phyloP scores from a whole-genome alignment of 2,797 vertebrate species.

The Propithecus deckenii region DNA sequence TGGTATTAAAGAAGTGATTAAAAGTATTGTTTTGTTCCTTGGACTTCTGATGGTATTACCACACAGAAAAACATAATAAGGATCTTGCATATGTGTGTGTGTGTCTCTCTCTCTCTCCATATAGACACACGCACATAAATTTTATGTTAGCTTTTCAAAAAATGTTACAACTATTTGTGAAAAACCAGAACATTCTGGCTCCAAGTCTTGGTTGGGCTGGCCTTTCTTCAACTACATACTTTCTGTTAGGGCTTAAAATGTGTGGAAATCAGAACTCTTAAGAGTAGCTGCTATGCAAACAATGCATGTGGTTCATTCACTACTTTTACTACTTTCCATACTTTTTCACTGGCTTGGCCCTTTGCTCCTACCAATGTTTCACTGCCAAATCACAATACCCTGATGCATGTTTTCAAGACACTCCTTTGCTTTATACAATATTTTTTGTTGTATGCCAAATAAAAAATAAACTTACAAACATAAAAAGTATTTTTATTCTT shows the following conservation, averaged over 20 bases:
- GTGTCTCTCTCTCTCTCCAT: neutral
- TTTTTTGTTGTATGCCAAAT: neutral
- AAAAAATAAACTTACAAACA: neutral
- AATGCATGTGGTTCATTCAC: conserved; percentile 1
- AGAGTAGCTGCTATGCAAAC: neutral
- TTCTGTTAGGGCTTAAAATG: neutral
- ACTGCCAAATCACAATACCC: conserved; percentile 8
- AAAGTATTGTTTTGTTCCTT: neutral
- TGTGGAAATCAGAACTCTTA: neutral
- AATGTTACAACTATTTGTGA: conserved; percentile 29
- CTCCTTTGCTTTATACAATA: neutral
- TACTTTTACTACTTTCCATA: neutral
- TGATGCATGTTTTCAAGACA: conserved; percentile 6
- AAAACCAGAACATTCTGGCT: conserved; percentile 43
- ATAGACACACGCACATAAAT: neutral
- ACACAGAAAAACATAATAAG: conserved; percentile 31
- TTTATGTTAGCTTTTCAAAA: conserved; percentile 37
- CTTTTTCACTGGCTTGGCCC: neutral
- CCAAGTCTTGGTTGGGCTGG: conserved; percentile 17
- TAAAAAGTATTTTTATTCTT: conserved; percentile 22
- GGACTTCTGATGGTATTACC: neutral
- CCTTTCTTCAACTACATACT: conserved; percentile 24
- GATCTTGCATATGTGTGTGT: neutral
- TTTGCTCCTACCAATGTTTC: neutral
- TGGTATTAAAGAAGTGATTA: neutral